Base-by-base conservation (phyloP, 2,113 vertebrate genomes). In the Dicerorhinus sumatrensis region DNA sequence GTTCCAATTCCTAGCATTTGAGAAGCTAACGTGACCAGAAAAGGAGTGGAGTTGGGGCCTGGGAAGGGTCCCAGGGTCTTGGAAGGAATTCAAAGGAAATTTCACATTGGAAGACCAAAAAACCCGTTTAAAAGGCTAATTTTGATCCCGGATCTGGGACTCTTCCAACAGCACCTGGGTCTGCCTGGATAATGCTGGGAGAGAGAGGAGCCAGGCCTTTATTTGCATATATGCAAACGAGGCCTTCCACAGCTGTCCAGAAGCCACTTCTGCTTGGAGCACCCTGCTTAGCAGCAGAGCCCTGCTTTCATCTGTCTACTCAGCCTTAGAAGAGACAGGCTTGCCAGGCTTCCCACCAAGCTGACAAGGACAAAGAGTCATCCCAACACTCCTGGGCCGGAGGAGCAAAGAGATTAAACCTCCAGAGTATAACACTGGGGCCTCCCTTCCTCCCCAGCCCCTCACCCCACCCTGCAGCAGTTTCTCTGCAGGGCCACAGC, bases 141-240 rank as follows among this genome's bases (percentile, higher is more conserved):
- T 96, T 96, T 76, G 89, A 93, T 93, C 42, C 29, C 48, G 96
- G 84, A 92, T 94, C 97, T 97, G 97, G 94, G 96, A 51, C 42
- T 67, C 80, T 89, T 97, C 96, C 98, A 98, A 58, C 54, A 90
- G 84, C 94, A 89, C 93, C 94, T 98, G 97, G 92, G 77, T 82
- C 93, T 96, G 93, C 36, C 51, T 89, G 89, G 83, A 90, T 96
- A 67, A 48, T 23, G 72, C 82, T 83, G 89, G 83, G 90, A 69
- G 91, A 51, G 20, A 95, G 27, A 83, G 10, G 60, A 95, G 54
- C 75, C 48, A 56, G 91, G 84, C 16, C 0, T 42, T 58, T 48
- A 79, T 98, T 98, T 98, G 96, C 96, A 98, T 98, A 91, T 94
- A 97, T 98, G 96, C 76, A 98, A 97, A 98, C 6, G 3, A 96